phyloP scores from a whole-genome alignment of 2,888 invertebrate genomes.

The Volucella bombylans region DNA sequence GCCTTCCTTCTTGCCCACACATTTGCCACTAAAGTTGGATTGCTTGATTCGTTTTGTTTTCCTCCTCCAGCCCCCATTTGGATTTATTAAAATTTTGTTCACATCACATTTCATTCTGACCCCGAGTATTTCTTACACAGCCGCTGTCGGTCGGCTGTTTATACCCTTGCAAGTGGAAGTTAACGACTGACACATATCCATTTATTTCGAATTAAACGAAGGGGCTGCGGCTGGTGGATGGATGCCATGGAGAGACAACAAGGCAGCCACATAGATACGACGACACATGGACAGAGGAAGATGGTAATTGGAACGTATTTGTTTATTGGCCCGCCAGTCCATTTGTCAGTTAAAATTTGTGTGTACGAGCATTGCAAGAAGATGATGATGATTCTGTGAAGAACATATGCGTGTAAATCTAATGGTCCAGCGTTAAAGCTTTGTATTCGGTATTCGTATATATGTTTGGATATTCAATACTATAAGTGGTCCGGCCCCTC shows the following conservation, averaged over 20 bases:
- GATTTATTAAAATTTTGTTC: constrained; percentile 74
- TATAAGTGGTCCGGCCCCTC: not conserved
- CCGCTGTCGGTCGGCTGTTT: constrained; percentile 10
- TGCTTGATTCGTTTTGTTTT: constrained; percentile 20
- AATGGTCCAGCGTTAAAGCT: constrained; percentile 33
- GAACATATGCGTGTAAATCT: constrained; percentile 42
- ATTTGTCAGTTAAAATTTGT: constrained; percentile 52
- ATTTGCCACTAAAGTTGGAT: constrained; percentile 45
- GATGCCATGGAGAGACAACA: not conserved
- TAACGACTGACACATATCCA: constrained; percentile 74
- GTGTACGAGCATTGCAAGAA: not conserved
- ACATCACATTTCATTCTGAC: constrained; percentile 64
- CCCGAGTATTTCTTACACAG: not conserved
- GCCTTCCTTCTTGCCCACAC: constrained; percentile 12
- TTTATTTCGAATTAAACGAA: constrained; percentile 71
- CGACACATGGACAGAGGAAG: constrained; percentile 52
- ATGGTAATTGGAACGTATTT: constrained; percentile 72
- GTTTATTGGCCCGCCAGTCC: constrained; percentile 71
- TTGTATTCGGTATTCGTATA: constrained; percentile 47
- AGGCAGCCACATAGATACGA: constrained; percentile 1
- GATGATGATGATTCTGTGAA: constrained; percentile 28
- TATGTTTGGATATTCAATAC: not conserved
- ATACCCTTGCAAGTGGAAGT: constrained; percentile 65
- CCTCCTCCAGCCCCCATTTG: constrained; percentile 53
- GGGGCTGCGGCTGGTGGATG: constrained; percentile 5